phyloP scores from a whole-genome alignment of 1,140 invertebrate species.

The Drosophila bipectinata region DNA sequence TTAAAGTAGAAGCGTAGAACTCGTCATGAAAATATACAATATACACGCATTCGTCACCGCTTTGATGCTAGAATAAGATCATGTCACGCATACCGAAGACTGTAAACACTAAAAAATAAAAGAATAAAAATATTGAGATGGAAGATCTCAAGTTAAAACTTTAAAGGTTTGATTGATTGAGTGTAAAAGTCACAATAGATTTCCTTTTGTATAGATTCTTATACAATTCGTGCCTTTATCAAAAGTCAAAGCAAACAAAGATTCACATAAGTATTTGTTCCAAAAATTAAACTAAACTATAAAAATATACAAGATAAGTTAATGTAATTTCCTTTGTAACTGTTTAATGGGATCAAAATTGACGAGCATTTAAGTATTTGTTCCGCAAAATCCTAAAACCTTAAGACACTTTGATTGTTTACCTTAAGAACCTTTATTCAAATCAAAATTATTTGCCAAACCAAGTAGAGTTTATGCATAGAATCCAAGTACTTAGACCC shows the following conservation, averaged over 20 bases:
- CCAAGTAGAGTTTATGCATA: neutral
- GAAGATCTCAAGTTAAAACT: neutral
- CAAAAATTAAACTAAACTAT: conserved; percentile 3
- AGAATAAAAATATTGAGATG: conserved; percentile 11
- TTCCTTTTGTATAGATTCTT: conserved; percentile 52
- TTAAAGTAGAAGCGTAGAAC: conserved; percentile 46
- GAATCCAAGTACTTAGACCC: conserved; percentile 20
- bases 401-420: conserved; percentile 30
- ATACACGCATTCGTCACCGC: conserved; percentile 40
- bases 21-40: conserved; percentile 31
- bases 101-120: conserved; percentile 36
- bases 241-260: conserved; percentile 38
- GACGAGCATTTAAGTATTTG: conserved; percentile 49
- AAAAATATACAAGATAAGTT: conserved; percentile 30
- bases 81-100: conserved; percentile 61
- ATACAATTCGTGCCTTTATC: conserved; percentile 59
- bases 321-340: conserved; percentile 35
- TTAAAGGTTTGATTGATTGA: conserved; percentile 25
- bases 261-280: conserved; percentile 35
- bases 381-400: conserved; percentile 43
- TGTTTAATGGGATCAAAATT: conserved; percentile 70
- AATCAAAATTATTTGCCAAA: conserved; percentile 27
- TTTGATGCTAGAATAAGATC: conserved; percentile 46
- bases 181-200: conserved; percentile 45
- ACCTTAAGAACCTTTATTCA: conserved; percentile 29